phyloP scores from a whole-genome alignment of 2,797 vertebrate genomes.

The Catamblyrhynchus diadema region DNA sequence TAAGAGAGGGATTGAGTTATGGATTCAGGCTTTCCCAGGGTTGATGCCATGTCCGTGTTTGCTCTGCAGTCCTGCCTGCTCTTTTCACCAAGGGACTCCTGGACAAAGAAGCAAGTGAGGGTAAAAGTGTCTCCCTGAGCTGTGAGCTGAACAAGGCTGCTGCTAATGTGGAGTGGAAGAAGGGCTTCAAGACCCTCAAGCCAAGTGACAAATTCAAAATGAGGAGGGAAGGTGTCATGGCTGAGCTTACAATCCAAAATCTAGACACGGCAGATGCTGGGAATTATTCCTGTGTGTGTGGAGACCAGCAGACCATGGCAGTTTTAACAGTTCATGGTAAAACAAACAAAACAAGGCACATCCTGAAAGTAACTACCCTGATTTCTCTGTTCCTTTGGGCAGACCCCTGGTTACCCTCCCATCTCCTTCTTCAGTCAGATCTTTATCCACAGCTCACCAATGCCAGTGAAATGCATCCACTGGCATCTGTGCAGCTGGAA shows the following conservation, averaged over 20 bases:
- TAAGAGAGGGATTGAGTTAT: fast-evolving
- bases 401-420: neutral
- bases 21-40: neutral
- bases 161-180: slow-evolving; percentile 81
- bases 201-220: slow-evolving; percentile 74
- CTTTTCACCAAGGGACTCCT: slow-evolving; percentile 69
- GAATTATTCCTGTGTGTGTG: slow-evolving; percentile 59
- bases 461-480: neutral
- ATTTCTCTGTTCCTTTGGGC: neutral
- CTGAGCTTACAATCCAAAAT: slow-evolving; percentile 65
- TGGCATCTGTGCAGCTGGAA: fast-evolving
- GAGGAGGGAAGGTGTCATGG: slow-evolving; percentile 74
- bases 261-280: slow-evolving; percentile 28
- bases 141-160: slow-evolving; percentile 70
- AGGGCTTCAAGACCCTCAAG: slow-evolving; percentile 73
- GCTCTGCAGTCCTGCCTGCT: slow-evolving; percentile 68
- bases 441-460: neutral
- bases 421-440: neutral
- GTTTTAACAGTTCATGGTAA: slow-evolving; percentile 67
- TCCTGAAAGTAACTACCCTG: neutral
- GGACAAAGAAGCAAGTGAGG: slow-evolving; percentile 51
- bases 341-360: neutral
- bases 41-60: slow-evolving; percentile 30
- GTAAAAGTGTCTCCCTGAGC: slow-evolving; percentile 30
- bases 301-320: slow-evolving; percentile 61